phyloP scores from a whole-genome alignment of 2,888 invertebrate species.

The Drosophila mimetica region DNA sequence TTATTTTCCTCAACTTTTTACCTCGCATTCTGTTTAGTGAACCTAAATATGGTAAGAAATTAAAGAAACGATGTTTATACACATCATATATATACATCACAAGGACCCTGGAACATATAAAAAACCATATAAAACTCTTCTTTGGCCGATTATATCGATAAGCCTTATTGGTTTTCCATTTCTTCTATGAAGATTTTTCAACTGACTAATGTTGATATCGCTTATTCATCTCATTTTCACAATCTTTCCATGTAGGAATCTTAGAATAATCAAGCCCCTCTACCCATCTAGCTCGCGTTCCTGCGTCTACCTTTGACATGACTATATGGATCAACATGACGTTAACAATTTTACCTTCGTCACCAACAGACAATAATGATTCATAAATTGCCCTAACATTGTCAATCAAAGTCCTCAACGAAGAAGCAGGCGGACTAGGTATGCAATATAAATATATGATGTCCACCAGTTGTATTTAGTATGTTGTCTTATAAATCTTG shows the following conservation, averaged over 20 bases:
- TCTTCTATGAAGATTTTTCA: not conserved
- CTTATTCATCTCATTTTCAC: not conserved
- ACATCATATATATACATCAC: too few species aligned
- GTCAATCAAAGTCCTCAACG: not conserved
- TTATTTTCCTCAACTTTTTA: too few species aligned
- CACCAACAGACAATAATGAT: not conserved
- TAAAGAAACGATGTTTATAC: too few species aligned
- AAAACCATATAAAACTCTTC: too few species aligned
- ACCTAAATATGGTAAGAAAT: too few species aligned
- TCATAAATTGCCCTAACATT: not conserved
- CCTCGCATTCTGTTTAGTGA: too few species aligned
- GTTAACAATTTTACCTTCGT: not conserved
- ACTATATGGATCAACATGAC: not conserved
- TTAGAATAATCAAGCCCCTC: not conserved
- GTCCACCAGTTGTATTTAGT: too few species aligned
- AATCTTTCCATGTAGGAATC: not conserved
- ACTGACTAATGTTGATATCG: conserved; percentile 2
- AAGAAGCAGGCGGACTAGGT: not conserved
- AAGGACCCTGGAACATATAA: too few species aligned
- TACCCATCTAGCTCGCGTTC: not conserved
- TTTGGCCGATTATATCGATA: not conserved
- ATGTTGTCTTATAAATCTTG: too few species aligned
- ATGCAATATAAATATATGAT: not conserved
- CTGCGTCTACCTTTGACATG: not conserved
- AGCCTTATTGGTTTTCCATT: not conserved